These are phyloP conservation scores for Drosophila repleta DNA, from an alignment of 1,140 invertebrate species.

Conservation along the genomic window DNA sequence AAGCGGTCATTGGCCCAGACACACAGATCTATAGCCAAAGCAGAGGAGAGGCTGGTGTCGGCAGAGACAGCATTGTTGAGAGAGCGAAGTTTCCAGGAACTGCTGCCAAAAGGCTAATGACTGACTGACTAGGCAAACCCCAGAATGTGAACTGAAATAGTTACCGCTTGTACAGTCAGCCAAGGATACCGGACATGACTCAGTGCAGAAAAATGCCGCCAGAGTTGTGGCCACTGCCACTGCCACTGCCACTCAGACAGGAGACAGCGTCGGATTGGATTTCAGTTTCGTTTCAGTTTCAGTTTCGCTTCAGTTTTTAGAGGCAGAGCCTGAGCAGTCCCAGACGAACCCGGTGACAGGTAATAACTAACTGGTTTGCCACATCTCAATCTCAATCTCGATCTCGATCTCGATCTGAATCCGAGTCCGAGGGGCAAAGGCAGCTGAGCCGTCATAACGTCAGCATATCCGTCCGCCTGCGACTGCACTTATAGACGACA, in stretches of 20 bases:
- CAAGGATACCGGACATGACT: constrained; percentile 60
- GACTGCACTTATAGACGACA: constrained; percentile 26
- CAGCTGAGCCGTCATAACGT: not conserved
- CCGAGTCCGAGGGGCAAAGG: constrained; percentile 5
- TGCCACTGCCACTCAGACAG: not conserved
- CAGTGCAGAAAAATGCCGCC: constrained; percentile 40
- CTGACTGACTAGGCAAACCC: constrained; percentile 59
- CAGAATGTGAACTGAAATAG: constrained; percentile 9
- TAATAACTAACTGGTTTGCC: constrained; percentile 31
- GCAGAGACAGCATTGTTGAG: constrained; percentile 1
- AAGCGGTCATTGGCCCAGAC: constrained; percentile 59
- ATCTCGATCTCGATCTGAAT: no score
- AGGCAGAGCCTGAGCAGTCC: constrained; percentile 1
- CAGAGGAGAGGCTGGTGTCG: not conserved
- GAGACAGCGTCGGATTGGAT: constrained; percentile 14
- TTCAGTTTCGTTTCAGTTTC: constrained; percentile 7
- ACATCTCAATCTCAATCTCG: no score
- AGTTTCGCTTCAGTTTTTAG: constrained; percentile 1
- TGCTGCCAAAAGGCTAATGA: constrained; percentile 71
- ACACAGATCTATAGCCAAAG: constrained; percentile 23
- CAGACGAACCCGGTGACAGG: constrained; percentile 7
- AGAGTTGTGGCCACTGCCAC: not conserved
- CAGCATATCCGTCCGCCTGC: constrained; percentile 1
- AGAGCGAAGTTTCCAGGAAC: constrained; percentile 67
- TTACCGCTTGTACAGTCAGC: constrained; percentile 42